A percentile compares a stretch with the other conserved stretches of the same genome.
phyloP scores from a whole-genome alignment of 2,113 vertebrate genomes.

The Mustela nigripes region DNA sequence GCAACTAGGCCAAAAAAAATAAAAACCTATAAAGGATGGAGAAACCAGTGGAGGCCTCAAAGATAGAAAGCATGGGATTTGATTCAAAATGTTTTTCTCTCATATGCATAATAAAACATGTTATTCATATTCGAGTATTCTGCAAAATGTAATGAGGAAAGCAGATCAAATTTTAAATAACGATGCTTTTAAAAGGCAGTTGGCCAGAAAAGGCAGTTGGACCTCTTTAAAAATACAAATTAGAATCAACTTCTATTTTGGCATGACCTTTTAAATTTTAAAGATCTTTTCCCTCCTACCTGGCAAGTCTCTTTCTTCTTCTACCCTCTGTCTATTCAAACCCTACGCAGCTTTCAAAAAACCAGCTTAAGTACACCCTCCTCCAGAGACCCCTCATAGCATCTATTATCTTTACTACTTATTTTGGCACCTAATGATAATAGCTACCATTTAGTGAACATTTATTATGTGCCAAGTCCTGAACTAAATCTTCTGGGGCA shows the following conservation, averaged over 20 bases:
- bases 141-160: constrained; percentile 59
- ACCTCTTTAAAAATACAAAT: constrained; percentile 54
- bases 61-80: constrained; percentile 43
- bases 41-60: background rate
- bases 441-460: constrained; percentile 40
- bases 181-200: constrained; percentile 44
- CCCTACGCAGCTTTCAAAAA: background rate
- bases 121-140: constrained; percentile 55
- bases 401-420: constrained; percentile 54
- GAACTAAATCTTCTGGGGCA: constrained; percentile 28
- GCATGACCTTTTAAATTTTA: constrained; percentile 49
- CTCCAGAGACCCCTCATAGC: background rate
- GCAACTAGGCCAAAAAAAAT: constrained; percentile 6
- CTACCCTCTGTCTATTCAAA: constrained; percentile 33
- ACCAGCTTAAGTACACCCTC: background rate
- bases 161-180: constrained; percentile 68
- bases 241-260: constrained; percentile 47
- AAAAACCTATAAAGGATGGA: background rate
- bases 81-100: constrained; percentile 67
- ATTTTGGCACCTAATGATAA: constrained; percentile 42
- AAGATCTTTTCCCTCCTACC: constrained; percentile 27
- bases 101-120: constrained; percentile 57
- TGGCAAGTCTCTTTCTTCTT: constrained; percentile 28
- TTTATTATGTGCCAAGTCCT: constrained; percentile 50
- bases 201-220: constrained; percentile 22